Evolutionary conservation across 2,888 invertebrate genomes (phyloP), one percentile per base, ranked within the genome.

Genomic region (Chloroclystis v-ata): DNA sequence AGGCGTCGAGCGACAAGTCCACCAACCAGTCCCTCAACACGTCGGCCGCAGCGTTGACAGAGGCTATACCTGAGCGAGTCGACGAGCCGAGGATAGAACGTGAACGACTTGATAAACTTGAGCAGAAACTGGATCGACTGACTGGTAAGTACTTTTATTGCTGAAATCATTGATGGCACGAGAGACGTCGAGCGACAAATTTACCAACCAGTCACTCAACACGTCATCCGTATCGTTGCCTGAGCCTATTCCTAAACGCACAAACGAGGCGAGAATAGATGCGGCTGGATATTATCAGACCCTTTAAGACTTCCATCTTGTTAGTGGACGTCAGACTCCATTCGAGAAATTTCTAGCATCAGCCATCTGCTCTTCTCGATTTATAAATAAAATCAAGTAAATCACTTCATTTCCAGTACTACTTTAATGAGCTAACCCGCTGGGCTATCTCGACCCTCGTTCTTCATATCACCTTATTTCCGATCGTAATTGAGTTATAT

Each of bases 141-240:
- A 81, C 76, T 2, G 83, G 84, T 83, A 13, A 49, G 57, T 26
- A n/a, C 10, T n/a, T n/a, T n/a, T n/a, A 62, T 88, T 11, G 84
- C 78, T 0, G 84, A 86, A 54, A 79, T 88, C 37, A 75, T 78
- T 0, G 85, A 85, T 32, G 84, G 84, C 14, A 77, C 82, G 86
- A 38, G 83, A 83, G 50, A 78, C 82, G 24, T 79, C 83, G 1
- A 78, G 77, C 58, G 83, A 82, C 56, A 80, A 82, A 53, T 74
- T 77, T 6, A 67, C 71, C 63, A 69, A 61, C 48, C 78, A 78
- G 59, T 76, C 78, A 45, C 65, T 78, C 7, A 71, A 63, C 66
- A 57, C 58, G 32, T 64, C 69, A 10, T 28, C 37, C 54, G 74
- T 75, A 44, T 65, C 77, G 4, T 6, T 38, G 8, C 35, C 28